Conservation (phyloP, 2,888 invertebrate species). For the Napeogenes inachia region DNA sequence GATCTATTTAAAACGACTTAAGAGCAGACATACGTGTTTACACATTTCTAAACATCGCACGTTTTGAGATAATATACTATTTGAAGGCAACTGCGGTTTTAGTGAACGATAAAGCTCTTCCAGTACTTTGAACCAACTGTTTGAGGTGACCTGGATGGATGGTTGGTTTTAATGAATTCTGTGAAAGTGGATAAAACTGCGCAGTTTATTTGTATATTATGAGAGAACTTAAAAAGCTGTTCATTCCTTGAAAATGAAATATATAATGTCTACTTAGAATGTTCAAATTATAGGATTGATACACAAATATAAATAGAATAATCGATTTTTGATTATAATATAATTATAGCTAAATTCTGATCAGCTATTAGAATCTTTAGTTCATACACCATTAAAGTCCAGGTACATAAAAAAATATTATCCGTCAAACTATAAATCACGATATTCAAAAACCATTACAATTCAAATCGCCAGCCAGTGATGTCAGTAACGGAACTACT, state of each 20-base stretch:
- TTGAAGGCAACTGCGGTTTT: neutral
- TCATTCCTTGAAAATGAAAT: no score
- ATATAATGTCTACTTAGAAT: no score
- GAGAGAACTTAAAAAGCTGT: neutral
- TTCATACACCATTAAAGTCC: neutral
- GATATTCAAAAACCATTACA: conserved; percentile 11
- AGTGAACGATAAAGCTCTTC: conserved; percentile 3
- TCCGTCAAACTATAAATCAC: neutral
- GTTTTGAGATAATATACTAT: conserved; percentile 5
- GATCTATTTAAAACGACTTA: neutral
- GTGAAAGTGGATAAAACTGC: neutral
- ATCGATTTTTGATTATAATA: no score
- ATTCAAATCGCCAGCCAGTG: conserved; percentile 21
- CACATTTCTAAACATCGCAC: conserved; percentile 4
- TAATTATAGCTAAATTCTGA: no score
- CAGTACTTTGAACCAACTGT: conserved; percentile 2
- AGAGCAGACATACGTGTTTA: neutral
- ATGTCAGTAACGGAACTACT: conserved; percentile 20
- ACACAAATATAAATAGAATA: no score
- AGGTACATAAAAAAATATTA: neutral
- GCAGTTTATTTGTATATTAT: no score
- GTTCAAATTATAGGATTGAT: no score
- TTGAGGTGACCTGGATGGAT: neutral
- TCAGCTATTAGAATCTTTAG: neutral
- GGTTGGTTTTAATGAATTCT: conserved; percentile 4